Conservation (phyloP, 2,113 vertebrate species). For the Neolamprologus longior region DNA sequence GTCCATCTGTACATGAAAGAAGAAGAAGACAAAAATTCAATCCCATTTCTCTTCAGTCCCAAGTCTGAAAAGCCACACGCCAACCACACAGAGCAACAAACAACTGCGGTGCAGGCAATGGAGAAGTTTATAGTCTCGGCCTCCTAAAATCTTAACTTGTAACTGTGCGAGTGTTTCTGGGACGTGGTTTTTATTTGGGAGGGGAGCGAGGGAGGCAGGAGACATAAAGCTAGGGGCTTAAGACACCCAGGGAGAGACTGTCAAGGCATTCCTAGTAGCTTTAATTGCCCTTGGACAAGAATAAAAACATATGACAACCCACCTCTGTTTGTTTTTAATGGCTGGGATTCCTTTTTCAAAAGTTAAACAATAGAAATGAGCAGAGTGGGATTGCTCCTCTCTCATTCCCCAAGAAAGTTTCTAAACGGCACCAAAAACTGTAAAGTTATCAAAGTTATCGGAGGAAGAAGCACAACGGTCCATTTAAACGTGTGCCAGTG, state of each 20-base stretch:
- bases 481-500: conserved; percentile 23
- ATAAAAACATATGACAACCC: conserved; percentile 54
- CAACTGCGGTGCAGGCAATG: conserved; percentile 53
- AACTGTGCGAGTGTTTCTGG: conserved; percentile 58
- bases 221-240: conserved; percentile 23
- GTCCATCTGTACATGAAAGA: neutral
- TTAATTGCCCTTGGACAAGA: conserved; percentile 61
- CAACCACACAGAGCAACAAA: conserved; percentile 57
- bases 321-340: conserved; percentile 58
- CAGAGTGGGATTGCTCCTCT: neutral
- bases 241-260: conserved; percentile 41
- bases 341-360: neutral
- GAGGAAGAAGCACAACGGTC: conserved; percentile 5
- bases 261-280: conserved; percentile 38
- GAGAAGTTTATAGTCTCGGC: conserved; percentile 62
- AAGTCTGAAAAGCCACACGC: conserved; percentile 30
- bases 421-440: conserved; percentile 1
- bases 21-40: neutral
- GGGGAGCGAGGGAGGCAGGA: neutral
- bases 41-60: conserved; percentile 7
- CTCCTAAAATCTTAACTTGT: conserved; percentile 65
- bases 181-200: conserved; percentile 57
- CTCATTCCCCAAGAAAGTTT: neutral
- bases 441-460: conserved; percentile 4
- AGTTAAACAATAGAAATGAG: conserved; percentile 34